Evolutionary conservation across 1,140 invertebrate genomes (phyloP), one percentile per base, ranked within the genome.

Genomic region (Trichomalopsis sarcophagae): DNA sequence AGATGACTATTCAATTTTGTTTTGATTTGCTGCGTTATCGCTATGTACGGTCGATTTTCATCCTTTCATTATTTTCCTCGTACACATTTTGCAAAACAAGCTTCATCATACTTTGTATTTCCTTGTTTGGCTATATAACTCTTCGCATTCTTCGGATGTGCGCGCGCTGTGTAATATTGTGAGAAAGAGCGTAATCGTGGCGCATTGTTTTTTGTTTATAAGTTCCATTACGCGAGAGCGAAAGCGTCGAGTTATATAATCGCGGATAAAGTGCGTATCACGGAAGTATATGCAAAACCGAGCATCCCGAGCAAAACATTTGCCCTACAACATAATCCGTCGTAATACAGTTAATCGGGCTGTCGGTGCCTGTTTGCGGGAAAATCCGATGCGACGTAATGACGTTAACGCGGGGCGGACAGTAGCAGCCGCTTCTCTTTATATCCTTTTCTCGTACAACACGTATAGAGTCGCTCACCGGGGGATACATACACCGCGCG

Each of bases 361-460:
- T 69, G 84, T 77, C 84, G 84, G 79, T 47, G 30, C 69, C 47
- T 55, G 62, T 85, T 87, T 87, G n/a, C n/a, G 55, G 81, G 79
- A 74, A 81, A 87, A 87, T 33, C 11, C 17, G 47, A 44, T 3
- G 3, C 14, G 78, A 75, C 84, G 77, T 74, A 84, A 80, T n/a
- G 84, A 75, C 71, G 36, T 68, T 44, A 44, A 81, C 75, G 14
- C 9, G 55, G 77, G 50, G 71, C 69, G 33, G 69, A 85, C 82
- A 84, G 55, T 14, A 50, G 27, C n/a, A 50, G 27, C 71, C 13
- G 9, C 21, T 71, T 33, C 3, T 71, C 66, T 44, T 44, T 68
- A 23, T 68, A 9, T 17, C 30, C 27, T 71, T 71, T 71, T 71
- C 27, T 71, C 9, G 3, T 17, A 68, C 2, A 27, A 27, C 30